These are phyloP conservation scores for Eleutherodactylus coqui DNA, from an alignment of 2,797 vertebrate species.

Conservation along the genomic window DNA sequence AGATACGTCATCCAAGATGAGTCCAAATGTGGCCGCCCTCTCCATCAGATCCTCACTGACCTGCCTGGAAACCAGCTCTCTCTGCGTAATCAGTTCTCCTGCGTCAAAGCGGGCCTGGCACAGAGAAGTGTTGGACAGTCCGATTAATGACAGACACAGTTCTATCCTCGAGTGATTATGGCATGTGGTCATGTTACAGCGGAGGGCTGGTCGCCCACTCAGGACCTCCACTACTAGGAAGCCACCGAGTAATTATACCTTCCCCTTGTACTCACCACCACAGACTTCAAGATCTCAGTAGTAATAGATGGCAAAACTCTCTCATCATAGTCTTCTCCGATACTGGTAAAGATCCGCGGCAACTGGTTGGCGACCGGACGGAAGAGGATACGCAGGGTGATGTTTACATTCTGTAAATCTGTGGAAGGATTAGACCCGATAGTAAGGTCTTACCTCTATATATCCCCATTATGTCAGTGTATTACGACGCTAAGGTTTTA, in stretches of 20 bases:
- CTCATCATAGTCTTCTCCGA: slow-evolving; percentile 97
- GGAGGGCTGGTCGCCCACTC: too few relatives aligned
- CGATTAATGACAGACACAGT: background rate
- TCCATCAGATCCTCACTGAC: slow-evolving; percentile 96
- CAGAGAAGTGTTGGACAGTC: background rate
- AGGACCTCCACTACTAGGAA: background rate
- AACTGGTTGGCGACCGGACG: slow-evolving; percentile 87
- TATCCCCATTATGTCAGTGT: background rate
- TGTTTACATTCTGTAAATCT: slow-evolving; percentile 99
- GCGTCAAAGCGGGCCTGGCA: slow-evolving; percentile 93
- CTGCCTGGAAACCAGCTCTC: slow-evolving; percentile 94
- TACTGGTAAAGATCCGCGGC: slow-evolving; percentile 93
- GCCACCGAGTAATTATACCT: too few relatives aligned
- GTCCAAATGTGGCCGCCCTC: slow-evolving; percentile 92
- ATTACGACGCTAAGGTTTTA: background rate
- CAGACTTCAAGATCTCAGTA: slow-evolving; percentile 94
- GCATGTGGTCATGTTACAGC: too few relatives aligned
- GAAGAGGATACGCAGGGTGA: slow-evolving; percentile 95
- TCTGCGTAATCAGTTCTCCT: slow-evolving; percentile 95
- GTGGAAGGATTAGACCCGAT: background rate
- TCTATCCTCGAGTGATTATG: too few relatives aligned
- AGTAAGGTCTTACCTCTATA: background rate
- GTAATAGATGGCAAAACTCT: slow-evolving; percentile 96
- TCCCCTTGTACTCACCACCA: slow-evolving; percentile 97
- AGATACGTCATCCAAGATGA: slow-evolving; percentile 96